These are phyloP conservation scores for Apocrypta bakeri DNA, from an alignment of 1,140 invertebrate genomes.

Conservation along the genomic window DNA sequence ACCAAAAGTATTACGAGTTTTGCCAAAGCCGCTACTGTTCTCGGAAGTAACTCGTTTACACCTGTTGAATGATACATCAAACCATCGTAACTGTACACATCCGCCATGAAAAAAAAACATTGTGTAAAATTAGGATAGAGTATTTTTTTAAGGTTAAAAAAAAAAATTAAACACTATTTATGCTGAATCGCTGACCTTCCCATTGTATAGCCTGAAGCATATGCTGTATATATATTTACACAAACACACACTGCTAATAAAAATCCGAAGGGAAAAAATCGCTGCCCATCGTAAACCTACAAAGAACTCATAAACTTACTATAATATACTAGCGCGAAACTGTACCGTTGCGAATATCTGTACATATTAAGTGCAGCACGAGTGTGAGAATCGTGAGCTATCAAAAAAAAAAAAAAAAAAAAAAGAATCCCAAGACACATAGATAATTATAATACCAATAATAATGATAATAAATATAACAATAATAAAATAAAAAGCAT, in stretches of 20 bases:
- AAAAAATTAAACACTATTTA: not conserved
- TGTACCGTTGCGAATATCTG: not conserved
- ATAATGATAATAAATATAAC: not conserved
- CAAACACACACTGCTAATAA: not conserved
- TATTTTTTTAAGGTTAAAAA: not conserved
- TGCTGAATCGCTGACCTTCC: not conserved
- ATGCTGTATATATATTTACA: not conserved
- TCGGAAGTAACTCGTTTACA: not conserved
- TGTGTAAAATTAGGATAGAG: not conserved
- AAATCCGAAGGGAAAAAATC: not conserved
- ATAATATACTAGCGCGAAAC: not conserved
- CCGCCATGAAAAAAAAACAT: not conserved
- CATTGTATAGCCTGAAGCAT: not conserved
- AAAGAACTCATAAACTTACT: not conserved
- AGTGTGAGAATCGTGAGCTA: too few species aligned
- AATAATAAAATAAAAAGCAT: not conserved
- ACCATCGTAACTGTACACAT: not conserved
- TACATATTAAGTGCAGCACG: too few species aligned
- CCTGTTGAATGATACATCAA: not conserved
- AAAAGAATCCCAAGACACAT: too few species aligned
- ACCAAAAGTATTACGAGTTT: not conserved
- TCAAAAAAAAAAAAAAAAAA: too few species aligned
- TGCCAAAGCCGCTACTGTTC: not conserved
- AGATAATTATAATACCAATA: too few species aligned
- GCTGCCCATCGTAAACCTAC: too few species aligned